phyloP scores from a whole-genome alignment of 2,888 invertebrate genomes.

The Octonoba sinensis region DNA sequence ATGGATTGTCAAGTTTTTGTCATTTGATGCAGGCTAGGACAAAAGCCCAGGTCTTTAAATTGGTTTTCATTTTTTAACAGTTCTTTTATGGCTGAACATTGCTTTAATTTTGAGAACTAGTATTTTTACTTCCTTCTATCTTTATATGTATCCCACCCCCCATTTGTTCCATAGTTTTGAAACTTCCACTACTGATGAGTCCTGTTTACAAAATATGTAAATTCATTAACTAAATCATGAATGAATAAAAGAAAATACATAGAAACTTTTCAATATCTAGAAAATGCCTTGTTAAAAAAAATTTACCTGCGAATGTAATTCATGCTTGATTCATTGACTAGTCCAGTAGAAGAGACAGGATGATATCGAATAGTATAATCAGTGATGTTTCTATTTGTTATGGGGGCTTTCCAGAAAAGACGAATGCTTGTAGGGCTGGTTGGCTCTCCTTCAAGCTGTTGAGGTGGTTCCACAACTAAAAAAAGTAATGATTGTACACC shows the following conservation, averaged over 20 bases:
- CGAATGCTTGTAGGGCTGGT: slow-evolving; percentile 74
- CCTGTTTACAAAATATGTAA: neutral
- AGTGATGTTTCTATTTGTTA: slow-evolving; percentile 68
- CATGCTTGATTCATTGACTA: slow-evolving; percentile 66
- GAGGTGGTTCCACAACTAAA: slow-evolving; percentile 69
- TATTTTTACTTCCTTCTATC: too few relatives aligned
- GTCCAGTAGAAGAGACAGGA: slow-evolving; percentile 69
- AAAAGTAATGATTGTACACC: neutral
- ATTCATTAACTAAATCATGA: neutral
- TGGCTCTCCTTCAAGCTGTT: slow-evolving; percentile 74
- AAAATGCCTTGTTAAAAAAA: neutral
- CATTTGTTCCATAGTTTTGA: neutral
- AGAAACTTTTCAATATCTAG: too few relatives aligned
- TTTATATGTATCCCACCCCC: too few relatives aligned
- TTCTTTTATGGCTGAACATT: too few relatives aligned
- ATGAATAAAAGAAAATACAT: neutral
- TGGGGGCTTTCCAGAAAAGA: slow-evolving; percentile 74
- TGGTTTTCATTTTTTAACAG: too few relatives aligned
- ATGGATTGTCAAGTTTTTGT: too few relatives aligned
- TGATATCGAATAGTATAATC: slow-evolving; percentile 75
- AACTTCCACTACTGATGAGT: neutral
- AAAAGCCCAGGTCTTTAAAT: too few relatives aligned
- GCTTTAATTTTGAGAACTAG: too few relatives aligned
- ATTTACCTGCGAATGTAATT: slow-evolving; percentile 66
- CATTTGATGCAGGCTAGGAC: too few relatives aligned